Evolutionary conservation across 23 tunicate genomes (phyloP), one percentile per base, ranked within the genome.

Genomic region (Ascidia mentula): DNA sequence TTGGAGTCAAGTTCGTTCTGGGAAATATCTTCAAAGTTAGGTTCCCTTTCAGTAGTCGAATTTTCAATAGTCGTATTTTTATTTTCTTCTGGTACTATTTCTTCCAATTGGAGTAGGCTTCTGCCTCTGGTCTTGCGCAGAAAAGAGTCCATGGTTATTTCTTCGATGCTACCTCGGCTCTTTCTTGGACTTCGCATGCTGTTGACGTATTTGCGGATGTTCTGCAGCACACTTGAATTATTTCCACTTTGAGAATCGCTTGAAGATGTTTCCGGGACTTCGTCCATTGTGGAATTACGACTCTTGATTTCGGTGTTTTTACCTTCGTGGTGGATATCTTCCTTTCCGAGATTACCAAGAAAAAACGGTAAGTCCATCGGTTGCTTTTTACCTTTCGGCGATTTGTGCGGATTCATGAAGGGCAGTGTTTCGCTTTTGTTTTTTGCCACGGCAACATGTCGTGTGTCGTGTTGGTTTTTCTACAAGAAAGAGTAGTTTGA

Each of bases 71-170:
- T 36, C 6, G 40, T 74, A 2, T 24, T 36, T 37, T 74, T 18
- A 6, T 36, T 45, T 17, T 45, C 69, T 18, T 77, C 80, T 22
- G 12, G 37, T 15, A 3, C 80, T 1, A 79, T 38, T 71, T 80
- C 84, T n/a, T 80, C 76, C 31, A 80, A n/a, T 65, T 80, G 84
- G 60, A 80, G 65, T 8, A 80, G 33, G 22, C 84, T 74, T 31
- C 35, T 31, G 30, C 81, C 81, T 45, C 33, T 35, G 8, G 75
- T 71, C 1, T 71, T 34, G 3, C 75, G 38, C 38, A 35, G 18
- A 34, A 6, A 34, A 34, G 75, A n/a, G 38, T 71, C 75, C 4
- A 35, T n/a, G 13, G 22, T 26, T 2, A 71, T 18, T 71, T 71
- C 38, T 31, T 71, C 34, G n/a, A 71, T 35, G 30, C 30, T 71